A percentile compares a stretch with the other conserved stretches of the same genome.
phyloP scores from a whole-genome alignment of 1,140 invertebrate species.

The Phocides pigmalion region DNA sequence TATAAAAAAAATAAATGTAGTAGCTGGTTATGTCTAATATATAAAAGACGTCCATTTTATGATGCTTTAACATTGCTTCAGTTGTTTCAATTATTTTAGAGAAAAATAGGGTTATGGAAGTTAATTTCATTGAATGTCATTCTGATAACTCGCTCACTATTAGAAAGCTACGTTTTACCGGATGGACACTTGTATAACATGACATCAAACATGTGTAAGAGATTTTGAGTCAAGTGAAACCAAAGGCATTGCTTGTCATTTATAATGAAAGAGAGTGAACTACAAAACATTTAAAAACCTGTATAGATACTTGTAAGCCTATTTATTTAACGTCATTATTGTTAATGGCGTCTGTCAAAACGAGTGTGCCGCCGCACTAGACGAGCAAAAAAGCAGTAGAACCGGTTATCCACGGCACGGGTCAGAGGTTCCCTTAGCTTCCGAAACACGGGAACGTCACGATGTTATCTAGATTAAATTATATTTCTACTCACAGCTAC shows the following conservation, averaged over 20 bases:
- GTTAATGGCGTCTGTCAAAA: constrained; percentile 51
- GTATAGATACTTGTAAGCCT: constrained; percentile 5
- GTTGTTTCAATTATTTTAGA: too few relatives aligned
- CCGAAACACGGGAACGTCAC: constrained; percentile 40
- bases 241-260: neutral
- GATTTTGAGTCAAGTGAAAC: neutral
- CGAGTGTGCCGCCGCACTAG: constrained; percentile 39
- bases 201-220: neutral
- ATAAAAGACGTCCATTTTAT: too few relatives aligned
- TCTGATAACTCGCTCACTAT: neutral
- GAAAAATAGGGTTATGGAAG: too few relatives aligned
- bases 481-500: neutral
- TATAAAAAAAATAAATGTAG: too few relatives aligned
- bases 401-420: constrained; percentile 43
- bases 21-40: too few relatives aligned
- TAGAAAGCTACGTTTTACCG: neutral
- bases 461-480: constrained; percentile 40
- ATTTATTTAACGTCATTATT: constrained; percentile 52
- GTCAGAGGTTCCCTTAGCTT: constrained; percentile 44
- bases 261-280: constrained; percentile 3
- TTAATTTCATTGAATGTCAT: too few relatives aligned
- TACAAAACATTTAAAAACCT: constrained; percentile 11
- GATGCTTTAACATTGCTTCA: too few relatives aligned
- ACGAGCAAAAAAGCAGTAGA: constrained; percentile 41
- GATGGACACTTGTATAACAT: neutral